phyloP scores from a whole-genome alignment of 2,888 invertebrate genomes.

The Acronicta alni region DNA sequence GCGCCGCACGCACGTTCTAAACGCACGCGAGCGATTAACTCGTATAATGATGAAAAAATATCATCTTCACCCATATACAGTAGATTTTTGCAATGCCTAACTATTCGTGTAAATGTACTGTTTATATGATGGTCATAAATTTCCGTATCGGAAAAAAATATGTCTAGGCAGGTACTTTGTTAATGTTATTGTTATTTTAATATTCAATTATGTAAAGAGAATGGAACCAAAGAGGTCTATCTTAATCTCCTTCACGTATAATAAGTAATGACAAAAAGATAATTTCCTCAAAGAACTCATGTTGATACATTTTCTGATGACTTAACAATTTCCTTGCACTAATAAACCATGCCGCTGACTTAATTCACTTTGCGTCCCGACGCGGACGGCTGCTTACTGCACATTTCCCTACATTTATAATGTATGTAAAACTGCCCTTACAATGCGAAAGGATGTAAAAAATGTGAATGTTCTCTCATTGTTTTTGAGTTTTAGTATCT shows the following conservation, averaged over 20 bases:
- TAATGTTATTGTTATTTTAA: slow-evolving; percentile 7
- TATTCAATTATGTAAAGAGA: slow-evolving; percentile 8
- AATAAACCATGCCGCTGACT: slow-evolving; percentile 47
- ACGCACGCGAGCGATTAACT: slow-evolving; percentile 80
- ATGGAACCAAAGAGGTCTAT: slow-evolving; percentile 18
- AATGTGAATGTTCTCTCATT: slow-evolving; percentile 43
- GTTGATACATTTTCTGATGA: slow-evolving; percentile 41
- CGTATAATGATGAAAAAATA: slow-evolving; percentile 54
- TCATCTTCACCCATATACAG: slow-evolving; percentile 41
- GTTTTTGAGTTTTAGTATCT: slow-evolving; percentile 45
- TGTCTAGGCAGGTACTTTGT: slow-evolving; percentile 6
- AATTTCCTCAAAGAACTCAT: slow-evolving; percentile 34
- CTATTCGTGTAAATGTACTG: slow-evolving; percentile 23
- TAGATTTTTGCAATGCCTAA: slow-evolving; percentile 28
- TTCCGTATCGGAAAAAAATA: slow-evolving; percentile 2
- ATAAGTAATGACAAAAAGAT: slow-evolving; percentile 37
- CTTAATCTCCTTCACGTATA: slow-evolving; percentile 41
- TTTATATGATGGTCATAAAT: slow-evolving; percentile 34
- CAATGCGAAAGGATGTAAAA: slow-evolving; percentile 36
- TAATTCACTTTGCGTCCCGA: slow-evolving; percentile 50
- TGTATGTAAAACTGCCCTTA: slow-evolving; percentile 51
- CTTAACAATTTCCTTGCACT: slow-evolving; percentile 42
- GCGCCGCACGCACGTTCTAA: slow-evolving; percentile 78
- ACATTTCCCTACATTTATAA: slow-evolving; percentile 46
- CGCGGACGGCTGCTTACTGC: slow-evolving; percentile 37